A percentile compares a stretch with the other conserved stretches of the same genome.
Evolutionary conservation across 2,113 vertebrate genomes (phyloP).

Genomic region (Myiozetetes cayanensis): DNA sequence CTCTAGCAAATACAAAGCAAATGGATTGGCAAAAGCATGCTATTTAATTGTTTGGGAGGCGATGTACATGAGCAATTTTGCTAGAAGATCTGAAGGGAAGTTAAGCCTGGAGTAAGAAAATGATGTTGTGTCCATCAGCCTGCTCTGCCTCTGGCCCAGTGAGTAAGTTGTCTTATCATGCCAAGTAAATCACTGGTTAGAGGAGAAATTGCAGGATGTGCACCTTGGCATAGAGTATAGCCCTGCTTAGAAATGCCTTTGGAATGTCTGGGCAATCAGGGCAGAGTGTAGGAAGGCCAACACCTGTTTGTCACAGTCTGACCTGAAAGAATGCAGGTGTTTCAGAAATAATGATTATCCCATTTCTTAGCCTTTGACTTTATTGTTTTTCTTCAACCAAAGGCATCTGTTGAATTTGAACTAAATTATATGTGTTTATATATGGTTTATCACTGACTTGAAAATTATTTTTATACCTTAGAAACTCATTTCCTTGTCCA

Average conservation of each 20-base stretch:
- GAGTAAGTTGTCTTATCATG: neutral
- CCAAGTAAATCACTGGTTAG: neutral
- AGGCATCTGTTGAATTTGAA: neutral
- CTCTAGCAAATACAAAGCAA: neutral
- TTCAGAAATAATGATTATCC: neutral
- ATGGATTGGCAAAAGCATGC: fast-evolving
- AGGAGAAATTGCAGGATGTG: neutral
- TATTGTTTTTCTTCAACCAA: neutral
- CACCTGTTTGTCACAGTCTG: neutral
- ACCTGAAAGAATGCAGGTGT: neutral
- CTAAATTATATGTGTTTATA: too few species aligned
- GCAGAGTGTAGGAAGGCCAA: neutral
- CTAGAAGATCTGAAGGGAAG: neutral
- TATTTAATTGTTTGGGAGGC: neutral
- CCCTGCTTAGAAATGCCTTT: neutral
- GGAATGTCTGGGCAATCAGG: neutral
- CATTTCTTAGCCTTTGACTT: neutral
- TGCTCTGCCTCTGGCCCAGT: neutral
- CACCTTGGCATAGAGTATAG: neutral
- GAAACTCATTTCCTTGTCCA: neutral
- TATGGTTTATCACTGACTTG: neutral
- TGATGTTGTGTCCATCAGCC: neutral
- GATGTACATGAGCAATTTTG: fast-evolving
- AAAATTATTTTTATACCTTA: neutral
- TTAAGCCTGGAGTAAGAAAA: neutral